Base-by-base conservation (phyloP, 2,113 vertebrate species). In the Zosterops pallidus region DNA sequence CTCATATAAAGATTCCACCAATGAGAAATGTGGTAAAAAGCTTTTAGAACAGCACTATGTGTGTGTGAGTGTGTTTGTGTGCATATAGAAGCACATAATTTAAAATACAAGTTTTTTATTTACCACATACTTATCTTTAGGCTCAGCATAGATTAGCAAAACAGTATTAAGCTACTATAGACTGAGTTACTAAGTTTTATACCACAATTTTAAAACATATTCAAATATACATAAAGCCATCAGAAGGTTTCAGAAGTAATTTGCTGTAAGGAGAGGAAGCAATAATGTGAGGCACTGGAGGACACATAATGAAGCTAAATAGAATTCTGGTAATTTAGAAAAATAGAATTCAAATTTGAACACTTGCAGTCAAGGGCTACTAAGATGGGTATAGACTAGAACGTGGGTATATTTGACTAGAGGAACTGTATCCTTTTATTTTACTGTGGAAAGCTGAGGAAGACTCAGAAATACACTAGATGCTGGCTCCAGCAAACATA, bases 1-100 rank as follows among this genome's bases (percentile, higher is more conserved):
- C 5, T 50, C 28, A 28, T 26, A 13, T 4, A 60, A 77, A 65
- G 5, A 16, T 56, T 83, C 35, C 18, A 23, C 44, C 44, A 68
- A 19, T n/a, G 10, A 68, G 15, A 57, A 94, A 65, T 22, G 3
- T 68, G 49, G 20, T 46, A 68, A 57, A 83, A 64, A 91, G 7
- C 9, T 28, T 86, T 78, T 41, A 49, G 44, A 84, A 60, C 12
- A 53, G 7, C 4, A 12, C 6, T 5, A 6, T 39, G 8, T 23
- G 11, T 64, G 50, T 56, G n/a, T 10, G 29, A 15, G 18, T 9
- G 6, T 39, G 12, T 29, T 21, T 44, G 5, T 8, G 7, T 13
- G 9, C 0, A 0, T 21, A 8, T 8, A 60, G 23, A 74, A 62
- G 24, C 3, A 63, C 28, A 11, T 57, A 44, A 65, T 4, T 7